Base-by-base conservation (phyloP, 2,113 vertebrate species). In the Leucopsar rothschildi region DNA sequence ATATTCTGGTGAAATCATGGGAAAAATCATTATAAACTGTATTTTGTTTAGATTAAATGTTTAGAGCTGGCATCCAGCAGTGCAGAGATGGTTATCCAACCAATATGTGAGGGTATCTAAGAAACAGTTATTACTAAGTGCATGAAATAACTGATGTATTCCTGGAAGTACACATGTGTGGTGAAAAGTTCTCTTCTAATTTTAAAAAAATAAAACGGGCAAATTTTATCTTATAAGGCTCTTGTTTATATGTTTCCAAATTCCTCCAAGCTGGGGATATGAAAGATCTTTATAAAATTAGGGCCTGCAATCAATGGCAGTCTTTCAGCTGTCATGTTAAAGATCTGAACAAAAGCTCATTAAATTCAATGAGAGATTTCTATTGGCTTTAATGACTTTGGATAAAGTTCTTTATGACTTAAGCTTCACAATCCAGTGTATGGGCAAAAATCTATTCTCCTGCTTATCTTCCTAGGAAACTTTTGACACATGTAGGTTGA, bases 301-400 rank as follows among this genome's bases (percentile, higher is more conserved):
- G 56, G 22, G 14, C 49, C 79, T 85, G 37, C 92, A 82, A 60
- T 77, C 72, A 63, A 45, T 57, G 53, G 42, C 42, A 86, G 40
- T 79, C 60, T 70, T 93, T 93, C 71, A 82, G 25, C 71, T 90
- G 66, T 69, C 87, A 44, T 90, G 42, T 77, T 59, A 87, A 82
- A 50, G 10, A 76, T 50, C 61, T 80, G 44, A 92, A 84, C 44
- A 95, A 92, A 92, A 95, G 44, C 70, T 90, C 82, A 70, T 90
- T 92, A 92, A 92, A 93, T 45, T 76, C 89, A 88, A 23, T 45
- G 37, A 90, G 57, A 91, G 40, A 55, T 90, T 95, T 91, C 82
- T 72, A 6, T 80, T 91, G 42, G 33, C 59, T 83, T 95, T 95
- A 90, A 80, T 82, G 63, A 22, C 19, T 93, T 83, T 73, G 59